A percentile compares a stretch with the other conserved stretches of the same genome.
These are phyloP conservation scores for Drosophila diplacantha DNA, from an alignment of 2,888 invertebrate genomes.

Conservation along the genomic window DNA sequence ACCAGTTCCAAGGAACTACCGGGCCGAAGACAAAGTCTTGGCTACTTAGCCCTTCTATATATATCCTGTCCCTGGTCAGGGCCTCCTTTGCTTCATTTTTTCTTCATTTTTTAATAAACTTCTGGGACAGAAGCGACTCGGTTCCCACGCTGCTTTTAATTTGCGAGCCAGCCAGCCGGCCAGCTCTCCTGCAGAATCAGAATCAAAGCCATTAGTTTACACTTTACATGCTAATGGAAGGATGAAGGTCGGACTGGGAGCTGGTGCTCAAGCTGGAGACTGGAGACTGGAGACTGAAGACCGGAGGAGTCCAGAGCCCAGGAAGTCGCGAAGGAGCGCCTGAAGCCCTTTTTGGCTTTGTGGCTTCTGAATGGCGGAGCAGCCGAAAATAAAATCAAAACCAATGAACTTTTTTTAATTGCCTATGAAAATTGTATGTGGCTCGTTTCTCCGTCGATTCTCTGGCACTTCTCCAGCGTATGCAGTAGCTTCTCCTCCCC, in stretches of 20 bases:
- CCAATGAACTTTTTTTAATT: constrained; percentile 70
- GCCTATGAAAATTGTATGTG: constrained; percentile 60
- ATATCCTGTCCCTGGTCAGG: constrained; percentile 11
- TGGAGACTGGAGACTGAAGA: neutral
- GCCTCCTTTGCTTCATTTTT: constrained; percentile 8
- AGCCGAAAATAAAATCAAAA: constrained; percentile 52
- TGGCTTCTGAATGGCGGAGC: constrained; percentile 37
- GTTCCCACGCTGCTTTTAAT: constrained; percentile 71
- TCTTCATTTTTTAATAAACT: constrained; percentile 56
- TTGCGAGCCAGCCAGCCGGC: constrained; percentile 22
- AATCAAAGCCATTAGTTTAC: constrained; percentile 75
- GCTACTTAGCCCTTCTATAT: constrained; percentile 12
- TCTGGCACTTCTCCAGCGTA: constrained; percentile 48
- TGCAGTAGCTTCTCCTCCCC: constrained; percentile 52
- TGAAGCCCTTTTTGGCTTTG: constrained; percentile 20
- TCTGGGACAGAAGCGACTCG: constrained; percentile 30
- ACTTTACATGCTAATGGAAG: constrained; percentile 74
- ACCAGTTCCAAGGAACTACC: constrained; percentile 70
- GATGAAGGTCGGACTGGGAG: constrained; percentile 27
- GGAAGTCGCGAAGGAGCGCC: constrained; percentile 15
- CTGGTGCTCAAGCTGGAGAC: neutral
- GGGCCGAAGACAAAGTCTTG: constrained; percentile 55
- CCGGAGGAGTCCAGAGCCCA: neutral
- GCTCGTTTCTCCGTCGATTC: constrained; percentile 5
- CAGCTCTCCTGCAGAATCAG: constrained; percentile 37